phyloP scores from a whole-genome alignment of 1,140 invertebrate species.

The Macrotrachela quadricornifera region DNA sequence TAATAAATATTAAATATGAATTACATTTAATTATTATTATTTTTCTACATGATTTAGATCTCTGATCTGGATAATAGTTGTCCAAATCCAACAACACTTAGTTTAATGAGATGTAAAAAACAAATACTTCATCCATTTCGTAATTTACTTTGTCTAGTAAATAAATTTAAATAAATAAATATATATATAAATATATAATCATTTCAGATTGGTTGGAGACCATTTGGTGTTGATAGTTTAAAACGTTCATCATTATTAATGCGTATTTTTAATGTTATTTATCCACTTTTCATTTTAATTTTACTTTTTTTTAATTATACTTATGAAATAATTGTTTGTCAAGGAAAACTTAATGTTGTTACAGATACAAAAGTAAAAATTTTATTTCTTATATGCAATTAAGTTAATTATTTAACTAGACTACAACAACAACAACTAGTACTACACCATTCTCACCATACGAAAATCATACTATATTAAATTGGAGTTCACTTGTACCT shows the following conservation, averaged over 20 bases:
- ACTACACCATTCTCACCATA: slow-evolving; percentile 10
- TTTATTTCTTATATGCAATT: background rate
- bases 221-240: slow-evolving; percentile 19
- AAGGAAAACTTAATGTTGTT: slow-evolving; percentile 22
- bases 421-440: background rate
- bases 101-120: slow-evolving; percentile 18
- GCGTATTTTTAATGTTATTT: slow-evolving; percentile 17
- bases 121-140: slow-evolving; percentile 21
- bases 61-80: too few species aligned
- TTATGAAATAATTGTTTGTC: slow-evolving; percentile 23
- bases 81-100: slow-evolving; percentile 14
- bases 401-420: background rate
- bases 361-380: slow-evolving; percentile 16
- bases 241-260: slow-evolving; percentile 13
- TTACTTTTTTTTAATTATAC: slow-evolving; percentile 22
- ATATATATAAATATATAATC: background rate
- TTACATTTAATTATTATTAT: too few species aligned
- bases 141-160: slow-evolving; percentile 22
- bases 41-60: too few species aligned
- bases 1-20: too few species aligned
- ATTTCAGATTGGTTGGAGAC: slow-evolving; percentile 23
- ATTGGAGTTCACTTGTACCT: background rate
- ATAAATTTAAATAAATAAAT: background rate
- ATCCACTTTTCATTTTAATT: slow-evolving; percentile 17
- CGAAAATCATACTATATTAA: slow-evolving; percentile 1